Evolutionary conservation across 1,140 invertebrate species (phyloP), one percentile per base, ranked within the genome.

Genomic region (Eupristina koningsbergeri): DNA sequence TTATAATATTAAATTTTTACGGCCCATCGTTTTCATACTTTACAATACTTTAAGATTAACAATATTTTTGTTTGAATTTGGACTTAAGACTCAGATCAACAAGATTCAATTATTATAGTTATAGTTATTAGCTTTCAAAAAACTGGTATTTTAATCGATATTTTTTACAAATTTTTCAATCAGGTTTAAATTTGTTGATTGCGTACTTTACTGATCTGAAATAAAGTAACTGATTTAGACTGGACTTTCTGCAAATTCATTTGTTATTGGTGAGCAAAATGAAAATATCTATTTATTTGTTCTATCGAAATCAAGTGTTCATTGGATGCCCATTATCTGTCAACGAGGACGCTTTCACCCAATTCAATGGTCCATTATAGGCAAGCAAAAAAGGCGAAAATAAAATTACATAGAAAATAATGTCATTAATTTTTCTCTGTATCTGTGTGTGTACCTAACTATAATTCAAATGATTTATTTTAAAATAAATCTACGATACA

Each of bases 271-370:
- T 41, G 31, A n/a, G 7, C 5, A 13, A 67, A 79, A 67, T 8
- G 6, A 64, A 26, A 67, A 67, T 47, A 29, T 79, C 29, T 26
- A 67, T 45, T 36, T 7, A 58, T 58, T 53, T 50, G 26, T 31
- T 76, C 13, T 5, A 41, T 15, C 0, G 22, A 9, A 11, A 7
- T 34, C 50, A 13, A 26, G 31, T 53, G n/a, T 15, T 41, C 39
- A n/a, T 41, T 31, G 29, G 31, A 39, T 5, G 64, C 19, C 78
- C 64, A 64, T 71, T 71, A 71, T 53, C 64, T n/a, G 31, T 36
- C 45, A 71, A 71, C 31, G 64, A 64, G 64, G 47, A 53, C 78
- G 53, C 78, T 80, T 80, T 80, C 78, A 53, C 53, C 29, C 47
- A 15, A 1, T 69, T 79, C 77, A 63, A 41, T 29, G 39, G 29